Evolutionary conservation across 2,797 vertebrate genomes (phyloP), one percentile per base, ranked within the genome.

Genomic region (Mus spretus): DNA sequence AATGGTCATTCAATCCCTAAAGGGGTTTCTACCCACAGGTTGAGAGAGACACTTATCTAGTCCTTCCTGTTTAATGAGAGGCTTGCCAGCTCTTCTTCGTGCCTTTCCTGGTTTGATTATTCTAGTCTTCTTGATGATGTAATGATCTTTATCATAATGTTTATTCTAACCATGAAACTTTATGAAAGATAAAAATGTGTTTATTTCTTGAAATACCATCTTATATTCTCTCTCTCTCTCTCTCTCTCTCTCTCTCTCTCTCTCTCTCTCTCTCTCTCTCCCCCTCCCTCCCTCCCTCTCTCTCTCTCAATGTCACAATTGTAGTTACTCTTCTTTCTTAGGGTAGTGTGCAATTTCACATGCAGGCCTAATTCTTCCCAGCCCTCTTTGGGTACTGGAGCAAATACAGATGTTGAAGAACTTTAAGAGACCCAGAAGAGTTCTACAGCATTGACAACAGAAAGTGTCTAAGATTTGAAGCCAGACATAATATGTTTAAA

Each of bases 161-260:
- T 92, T 94, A 47, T 93, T 96, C 70, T 86, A 72, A n/a, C 87
- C 40, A 70, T 93, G 11, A 77, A 91, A 77, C 26, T 93, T 92
- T 70, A 57, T 89, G 81, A 90, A 80, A 95, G 89, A 44, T 83
- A 88, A 53, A 44, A 40, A 13, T 65, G 17, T 77, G 11, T 81
- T 89, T 1, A 44, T 91, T 96, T 95, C 14, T 89, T 57, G 28
- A 92, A 77, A 72, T 65, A 3, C 1, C 50, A 63, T 34, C 9
- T 57, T 70, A 65, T 92, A 34, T 57, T 67, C 44, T 55, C 44
- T 78, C 24, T 55, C 78, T 22, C 47, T 61, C 14, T 47, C 47
- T 47, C 47, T 47, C 47, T 47, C 47, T 34, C 61, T 67, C 44
- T 50, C 47, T 67, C 24, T 55, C 50, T 22, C 47, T 61, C 10